These are phyloP conservation scores for Hystrix brachyura DNA, from an alignment of 2,113 vertebrate genomes.

Conservation along the genomic window DNA sequence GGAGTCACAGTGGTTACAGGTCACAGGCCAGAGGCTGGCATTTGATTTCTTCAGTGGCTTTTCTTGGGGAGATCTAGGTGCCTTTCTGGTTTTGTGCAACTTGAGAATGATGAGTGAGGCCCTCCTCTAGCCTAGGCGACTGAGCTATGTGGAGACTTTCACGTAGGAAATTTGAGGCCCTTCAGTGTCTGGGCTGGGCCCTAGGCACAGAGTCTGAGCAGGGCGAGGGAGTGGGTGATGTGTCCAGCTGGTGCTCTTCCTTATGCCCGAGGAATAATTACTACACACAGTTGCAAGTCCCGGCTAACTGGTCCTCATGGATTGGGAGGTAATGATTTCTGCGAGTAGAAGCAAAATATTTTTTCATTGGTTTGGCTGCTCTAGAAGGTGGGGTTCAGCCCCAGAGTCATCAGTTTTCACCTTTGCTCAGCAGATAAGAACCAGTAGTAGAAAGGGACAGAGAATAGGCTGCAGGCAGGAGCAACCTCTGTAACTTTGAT, in stretches of 20 bases:
- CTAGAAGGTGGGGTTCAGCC: background rate
- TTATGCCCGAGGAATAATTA: background rate
- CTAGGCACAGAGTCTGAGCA: background rate
- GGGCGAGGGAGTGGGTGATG: background rate
- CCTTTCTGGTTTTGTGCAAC: conserved; percentile 46
- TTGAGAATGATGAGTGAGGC: background rate
- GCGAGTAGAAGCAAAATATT: background rate
- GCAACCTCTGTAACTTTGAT: background rate
- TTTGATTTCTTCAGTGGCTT: conserved; percentile 30
- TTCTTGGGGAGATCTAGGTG: conserved; percentile 34
- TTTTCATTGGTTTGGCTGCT: background rate
- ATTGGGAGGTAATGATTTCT: conserved; percentile 52
- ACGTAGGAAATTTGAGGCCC: background rate
- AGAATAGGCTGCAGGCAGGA: background rate
- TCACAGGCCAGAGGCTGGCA: background rate
- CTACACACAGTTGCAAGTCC: background rate
- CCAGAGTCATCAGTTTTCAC: background rate
- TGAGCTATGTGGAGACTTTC: background rate
- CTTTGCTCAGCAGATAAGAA: background rate
- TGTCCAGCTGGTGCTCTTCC: background rate
- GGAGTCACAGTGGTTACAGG: background rate
- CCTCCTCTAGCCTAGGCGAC: background rate
- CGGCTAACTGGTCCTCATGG: background rate
- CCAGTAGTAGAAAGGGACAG: background rate
- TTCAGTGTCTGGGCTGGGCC: background rate